These are phyloP conservation scores for Laticauda colubrina DNA, from an alignment of 2,113 vertebrate genomes.

Conservation along the genomic window DNA sequence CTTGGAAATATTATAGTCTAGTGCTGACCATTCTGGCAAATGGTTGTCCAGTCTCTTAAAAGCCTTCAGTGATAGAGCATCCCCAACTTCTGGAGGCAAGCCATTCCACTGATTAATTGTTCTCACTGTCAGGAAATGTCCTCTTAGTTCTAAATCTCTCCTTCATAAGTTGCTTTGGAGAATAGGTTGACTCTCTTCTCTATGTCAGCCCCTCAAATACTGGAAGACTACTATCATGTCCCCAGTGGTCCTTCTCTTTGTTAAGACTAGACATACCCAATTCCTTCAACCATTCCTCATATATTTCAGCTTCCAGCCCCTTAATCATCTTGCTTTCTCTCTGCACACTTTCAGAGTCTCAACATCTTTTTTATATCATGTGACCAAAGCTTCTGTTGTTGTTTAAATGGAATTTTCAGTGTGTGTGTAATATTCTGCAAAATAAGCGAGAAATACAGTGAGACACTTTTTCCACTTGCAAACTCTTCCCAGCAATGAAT, in stretches of 20 bases:
- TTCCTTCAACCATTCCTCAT: background rate
- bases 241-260: background rate
- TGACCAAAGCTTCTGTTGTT: background rate
- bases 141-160: background rate
- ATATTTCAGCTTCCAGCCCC: background rate
- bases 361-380: background rate
- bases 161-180: background rate
- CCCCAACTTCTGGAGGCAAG: background rate
- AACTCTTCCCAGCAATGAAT: slow-evolving; percentile 3
- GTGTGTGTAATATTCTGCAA: too few relatives aligned
- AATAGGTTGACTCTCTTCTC: background rate
- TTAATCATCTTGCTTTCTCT: background rate
- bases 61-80: background rate
- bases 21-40: background rate
- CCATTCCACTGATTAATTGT: background rate
- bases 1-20: background rate
- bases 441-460: rapidly evolving
- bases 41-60: background rate
- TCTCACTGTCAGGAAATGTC: background rate
- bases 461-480: background rate
- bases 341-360: background rate
- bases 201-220: background rate
- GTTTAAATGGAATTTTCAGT: background rate
- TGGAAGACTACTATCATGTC: background rate
- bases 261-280: background rate